Conservation (phyloP, 2,797 vertebrate species). For the Cetoscarus ocellatus region DNA sequence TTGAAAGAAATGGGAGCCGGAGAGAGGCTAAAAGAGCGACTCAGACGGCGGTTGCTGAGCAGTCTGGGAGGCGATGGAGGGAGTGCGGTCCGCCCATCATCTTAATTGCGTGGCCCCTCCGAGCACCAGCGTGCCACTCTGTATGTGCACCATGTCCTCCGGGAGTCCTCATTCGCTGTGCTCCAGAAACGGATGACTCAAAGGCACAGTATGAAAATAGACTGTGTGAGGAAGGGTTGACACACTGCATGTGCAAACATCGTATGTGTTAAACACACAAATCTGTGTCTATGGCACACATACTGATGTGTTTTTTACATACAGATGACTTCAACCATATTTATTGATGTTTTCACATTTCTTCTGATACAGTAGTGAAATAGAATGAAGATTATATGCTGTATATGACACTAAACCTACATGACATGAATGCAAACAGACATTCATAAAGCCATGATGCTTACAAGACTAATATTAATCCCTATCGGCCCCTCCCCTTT, state of each 20-base stretch:
- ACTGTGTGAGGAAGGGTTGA: slow-evolving; percentile 74
- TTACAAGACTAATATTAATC: slow-evolving; percentile 40
- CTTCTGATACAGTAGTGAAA: slow-evolving; percentile 20
- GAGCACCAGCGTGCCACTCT: slow-evolving; percentile 72
- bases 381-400: slow-evolving; percentile 27
- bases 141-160: slow-evolving; percentile 73
- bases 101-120: slow-evolving; percentile 80
- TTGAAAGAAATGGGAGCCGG: slow-evolving; percentile 29
- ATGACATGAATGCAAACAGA: slow-evolving; percentile 28
- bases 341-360: slow-evolving; percentile 13
- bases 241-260: slow-evolving; percentile 70
- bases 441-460: slow-evolving; percentile 43
- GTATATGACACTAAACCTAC: slow-evolving; percentile 18
- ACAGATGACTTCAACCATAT: slow-evolving; percentile 26
- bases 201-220: slow-evolving; percentile 84
- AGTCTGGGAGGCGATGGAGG: slow-evolving; percentile 70
- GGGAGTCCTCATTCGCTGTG: slow-evolving; percentile 81
- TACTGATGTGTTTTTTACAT: slow-evolving; percentile 44
- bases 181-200: slow-evolving; percentile 85
- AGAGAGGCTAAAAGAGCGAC: slow-evolving; percentile 44
- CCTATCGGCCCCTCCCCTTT: slow-evolving; percentile 46
- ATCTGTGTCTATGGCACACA: slow-evolving; percentile 41
- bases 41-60: slow-evolving; percentile 64
- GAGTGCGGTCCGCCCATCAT: slow-evolving; percentile 79
- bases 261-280: slow-evolving; percentile 46